phyloP scores from a whole-genome alignment of 2,888 invertebrate species.

The Caenorhabditis uteleia region DNA sequence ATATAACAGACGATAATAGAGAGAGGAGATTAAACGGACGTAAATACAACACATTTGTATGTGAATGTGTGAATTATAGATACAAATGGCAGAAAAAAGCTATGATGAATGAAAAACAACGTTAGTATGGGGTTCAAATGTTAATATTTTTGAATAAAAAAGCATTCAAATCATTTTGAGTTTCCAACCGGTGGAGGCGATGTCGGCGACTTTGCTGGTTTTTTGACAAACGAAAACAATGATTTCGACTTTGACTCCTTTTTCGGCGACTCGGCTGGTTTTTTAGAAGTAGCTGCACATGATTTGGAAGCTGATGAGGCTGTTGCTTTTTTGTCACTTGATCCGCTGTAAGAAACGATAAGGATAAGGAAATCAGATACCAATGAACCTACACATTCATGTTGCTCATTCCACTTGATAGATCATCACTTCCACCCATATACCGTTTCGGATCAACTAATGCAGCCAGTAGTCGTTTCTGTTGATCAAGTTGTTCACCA shows the following conservation, averaged over 20 bases:
- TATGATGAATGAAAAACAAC: not conserved
- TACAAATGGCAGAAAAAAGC: not conserved
- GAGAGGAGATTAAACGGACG: too few relatives aligned
- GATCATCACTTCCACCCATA: conserved; percentile 56
- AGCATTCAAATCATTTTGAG: conserved; percentile 24
- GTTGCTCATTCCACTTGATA: conserved; percentile 54
- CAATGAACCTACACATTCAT: conserved; percentile 54
- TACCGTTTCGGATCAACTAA: conserved; percentile 83
- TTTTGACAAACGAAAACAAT: conserved; percentile 63
- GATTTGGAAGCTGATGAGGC: conserved; percentile 25
- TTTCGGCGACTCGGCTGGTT: conserved; percentile 45
- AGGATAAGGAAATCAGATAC: not conserved
- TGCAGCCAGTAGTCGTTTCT: conserved; percentile 89
- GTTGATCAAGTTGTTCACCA: conserved; percentile 86
- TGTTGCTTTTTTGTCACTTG: conserved; percentile 28
- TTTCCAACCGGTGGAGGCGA: conserved; percentile 53
- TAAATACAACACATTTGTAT: too few relatives aligned
- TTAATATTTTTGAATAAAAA: not conserved
- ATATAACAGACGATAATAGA: too few relatives aligned
- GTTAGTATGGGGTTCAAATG: not conserved
- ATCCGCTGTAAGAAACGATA: conserved; percentile 16
- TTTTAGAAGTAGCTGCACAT: conserved; percentile 20
- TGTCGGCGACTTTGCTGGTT: conserved; percentile 48
- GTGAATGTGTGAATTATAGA: too few relatives aligned
- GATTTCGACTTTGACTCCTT: conserved; percentile 48